phyloP scores from a whole-genome alignment of 2,797 vertebrate species.

The Propithecus perrieri region DNA sequence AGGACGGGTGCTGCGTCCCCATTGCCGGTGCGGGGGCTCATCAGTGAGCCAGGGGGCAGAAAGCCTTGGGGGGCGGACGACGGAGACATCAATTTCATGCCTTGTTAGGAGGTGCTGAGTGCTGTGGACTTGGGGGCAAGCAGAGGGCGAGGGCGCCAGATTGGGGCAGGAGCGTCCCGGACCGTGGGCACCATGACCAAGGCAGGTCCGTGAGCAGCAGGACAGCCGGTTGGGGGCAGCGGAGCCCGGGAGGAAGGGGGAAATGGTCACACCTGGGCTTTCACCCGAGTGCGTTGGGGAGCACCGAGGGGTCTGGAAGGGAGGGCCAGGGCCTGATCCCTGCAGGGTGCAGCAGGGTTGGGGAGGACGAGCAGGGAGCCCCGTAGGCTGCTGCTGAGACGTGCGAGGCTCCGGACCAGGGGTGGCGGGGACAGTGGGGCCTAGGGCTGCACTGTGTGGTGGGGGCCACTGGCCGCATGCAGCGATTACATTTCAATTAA shows the following conservation, averaged over 20 bases:
- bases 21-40: not conserved
- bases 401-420: accelerated
- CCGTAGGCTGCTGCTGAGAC: not conserved
- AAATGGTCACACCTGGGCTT: no score
- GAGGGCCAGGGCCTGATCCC: not conserved
- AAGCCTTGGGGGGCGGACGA: not conserved
- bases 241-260: not conserved
- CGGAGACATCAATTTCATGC: no score
- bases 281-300: no score
- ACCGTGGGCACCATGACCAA: not conserved
- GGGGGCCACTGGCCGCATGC: not conserved
- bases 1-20: not conserved
- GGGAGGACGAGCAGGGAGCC: no score
- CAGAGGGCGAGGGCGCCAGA: not conserved
- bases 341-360: not conserved
- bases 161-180: not conserved
- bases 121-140: not conserved
- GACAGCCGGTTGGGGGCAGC: not conserved
- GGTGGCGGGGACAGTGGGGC: not conserved
- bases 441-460: not conserved
- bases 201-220: not conserved
- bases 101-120: not conserved
- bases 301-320: not conserved
- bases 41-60: not conserved
- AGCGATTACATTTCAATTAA: not conserved